These are phyloP conservation scores for Myotis davidii DNA, from an alignment of 2,113 vertebrate genomes.

Conservation along the genomic window DNA sequence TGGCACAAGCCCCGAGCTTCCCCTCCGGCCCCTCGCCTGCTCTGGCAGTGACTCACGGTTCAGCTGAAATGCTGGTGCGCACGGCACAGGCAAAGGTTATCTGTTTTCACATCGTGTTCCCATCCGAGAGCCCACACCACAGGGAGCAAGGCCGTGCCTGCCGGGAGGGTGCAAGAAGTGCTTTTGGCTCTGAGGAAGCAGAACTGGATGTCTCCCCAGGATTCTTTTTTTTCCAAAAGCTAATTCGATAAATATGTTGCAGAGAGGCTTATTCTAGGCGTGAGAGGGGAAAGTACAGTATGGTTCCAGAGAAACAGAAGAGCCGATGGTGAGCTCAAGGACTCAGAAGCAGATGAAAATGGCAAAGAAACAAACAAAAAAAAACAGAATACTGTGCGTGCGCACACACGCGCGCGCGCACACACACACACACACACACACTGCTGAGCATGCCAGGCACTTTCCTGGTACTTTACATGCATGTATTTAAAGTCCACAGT, in stretches of 20 bases:
- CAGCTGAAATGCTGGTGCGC: background rate
- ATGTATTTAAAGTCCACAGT: background rate
- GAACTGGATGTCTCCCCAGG: background rate
- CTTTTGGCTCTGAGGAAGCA: background rate
- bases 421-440: accelerated
- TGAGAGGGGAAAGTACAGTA: background rate
- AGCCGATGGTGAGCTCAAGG: background rate
- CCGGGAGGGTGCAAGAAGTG: background rate
- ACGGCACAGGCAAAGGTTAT: background rate
- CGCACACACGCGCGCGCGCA: accelerated
- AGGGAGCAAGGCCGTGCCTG: background rate
- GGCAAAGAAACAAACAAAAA: background rate
- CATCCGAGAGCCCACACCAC: accelerated
- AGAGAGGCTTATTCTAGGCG: background rate
- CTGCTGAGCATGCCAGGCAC: background rate
- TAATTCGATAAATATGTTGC: background rate
- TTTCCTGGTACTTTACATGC: background rate
- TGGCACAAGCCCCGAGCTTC: background rate
- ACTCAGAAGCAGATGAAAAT: background rate
- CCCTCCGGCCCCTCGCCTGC: background rate
- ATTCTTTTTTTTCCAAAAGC: background rate
- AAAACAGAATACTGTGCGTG: accelerated
- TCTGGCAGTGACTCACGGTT: background rate
- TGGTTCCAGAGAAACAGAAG: background rate
- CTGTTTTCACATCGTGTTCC: background rate